Evolutionary conservation across 2,888 invertebrate genomes (phyloP).

Genomic region (Drosophila cognata): DNA sequence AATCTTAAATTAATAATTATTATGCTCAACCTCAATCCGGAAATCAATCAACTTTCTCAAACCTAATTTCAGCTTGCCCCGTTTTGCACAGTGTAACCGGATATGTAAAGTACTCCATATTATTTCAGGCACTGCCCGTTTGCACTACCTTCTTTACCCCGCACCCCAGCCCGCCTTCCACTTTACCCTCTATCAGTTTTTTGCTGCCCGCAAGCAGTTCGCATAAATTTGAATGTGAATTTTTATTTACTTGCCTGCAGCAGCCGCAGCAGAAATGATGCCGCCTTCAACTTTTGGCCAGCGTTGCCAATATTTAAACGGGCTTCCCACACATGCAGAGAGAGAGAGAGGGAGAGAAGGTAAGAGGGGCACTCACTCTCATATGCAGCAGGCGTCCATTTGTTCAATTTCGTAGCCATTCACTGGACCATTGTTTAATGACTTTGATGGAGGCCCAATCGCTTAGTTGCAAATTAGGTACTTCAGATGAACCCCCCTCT

Average conservation of each 20-base stretch:
- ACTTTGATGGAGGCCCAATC: conserved; percentile 48
- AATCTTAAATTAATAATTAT: neutral
- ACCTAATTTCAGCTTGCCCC: neutral
- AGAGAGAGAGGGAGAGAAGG: neutral
- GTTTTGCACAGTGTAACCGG: conserved; percentile 38
- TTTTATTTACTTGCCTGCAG: conserved; percentile 46
- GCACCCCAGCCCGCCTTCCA: neutral
- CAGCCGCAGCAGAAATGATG: conserved; percentile 13
- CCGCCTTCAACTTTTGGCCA: conserved; percentile 31
- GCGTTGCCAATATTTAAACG: conserved; percentile 31
- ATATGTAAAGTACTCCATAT: conserved; percentile 48
- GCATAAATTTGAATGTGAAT: conserved; percentile 64
- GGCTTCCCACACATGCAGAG: neutral
- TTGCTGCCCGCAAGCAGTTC: conserved; percentile 29
- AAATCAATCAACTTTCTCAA: neutral
- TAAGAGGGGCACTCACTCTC: neutral
- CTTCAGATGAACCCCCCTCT: conserved; percentile 1
- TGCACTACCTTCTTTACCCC: neutral
- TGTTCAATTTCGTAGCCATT: conserved; percentile 65
- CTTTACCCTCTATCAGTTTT: neutral
- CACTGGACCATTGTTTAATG: conserved; percentile 59
- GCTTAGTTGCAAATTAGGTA: conserved; percentile 69
- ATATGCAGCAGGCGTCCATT: conserved; percentile 2
- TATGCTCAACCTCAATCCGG: accelerated
- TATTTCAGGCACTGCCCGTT: conserved; percentile 39